Evolutionary conservation across 1,140 invertebrate genomes (phyloP), one percentile per base, ranked within the genome.

Genomic region (Brevipalpus yothersi): DNA sequence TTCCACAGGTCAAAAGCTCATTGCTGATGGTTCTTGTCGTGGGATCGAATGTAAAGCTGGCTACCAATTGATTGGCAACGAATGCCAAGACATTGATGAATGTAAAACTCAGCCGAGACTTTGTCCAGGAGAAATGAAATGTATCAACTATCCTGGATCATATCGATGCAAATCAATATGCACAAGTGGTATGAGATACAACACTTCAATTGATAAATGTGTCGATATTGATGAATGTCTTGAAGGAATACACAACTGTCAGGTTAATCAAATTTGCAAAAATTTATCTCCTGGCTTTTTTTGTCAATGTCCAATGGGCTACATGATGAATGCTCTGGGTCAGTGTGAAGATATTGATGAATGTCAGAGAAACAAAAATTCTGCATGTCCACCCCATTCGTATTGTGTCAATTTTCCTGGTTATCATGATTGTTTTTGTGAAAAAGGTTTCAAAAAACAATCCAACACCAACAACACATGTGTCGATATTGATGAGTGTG

Each of bases 141-240:
- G 88, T 68, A 86, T 91, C 68, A 93, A 93, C 67, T 89, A 84
- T 0, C 75, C 88, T 31, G 88, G 88, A 3, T 86, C 65, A 75
- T 19, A 59, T 65, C 11, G 80, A 78, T 67, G 65, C 62, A 63
- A 31, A 68, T 67, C 54, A 55, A 31, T 39, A 41, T 57, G 56
- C 12, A 12, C n/a, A 10, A 19, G 19, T 57, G 56, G 56, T 5
- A 15, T 42, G 15, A 4, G 23, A 19, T 57, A 43, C 17, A 39
- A 57, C 17, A 1, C 17, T 10, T 8, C n/a, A n/a, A 57, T 13
- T 10, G 19, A 42, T 4, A 72, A 72, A 54, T 80, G 78, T 70
- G 67, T 72, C 61, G 77, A 78, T 63, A 69, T 77, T 49, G 72
- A 79, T 64, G 78, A 79, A 62, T 79, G 78, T 61, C 41, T 71